These are phyloP conservation scores for Pangasius macronema DNA, from an alignment of 2,797 vertebrate genomes.

Conservation along the genomic window DNA sequence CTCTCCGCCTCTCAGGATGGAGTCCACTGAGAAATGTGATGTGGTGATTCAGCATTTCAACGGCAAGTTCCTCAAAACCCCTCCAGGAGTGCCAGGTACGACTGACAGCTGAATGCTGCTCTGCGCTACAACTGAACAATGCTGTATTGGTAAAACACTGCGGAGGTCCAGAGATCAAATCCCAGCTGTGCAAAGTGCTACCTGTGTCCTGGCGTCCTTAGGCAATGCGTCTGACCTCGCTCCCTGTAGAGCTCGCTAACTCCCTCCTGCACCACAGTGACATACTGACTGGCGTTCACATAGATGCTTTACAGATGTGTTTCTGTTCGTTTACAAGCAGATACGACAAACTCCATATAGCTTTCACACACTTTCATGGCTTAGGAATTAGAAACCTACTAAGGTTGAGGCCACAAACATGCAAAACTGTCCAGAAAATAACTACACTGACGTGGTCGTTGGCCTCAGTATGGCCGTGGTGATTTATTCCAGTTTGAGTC, in stretches of 20 bases:
- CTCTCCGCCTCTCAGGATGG: conserved; percentile 82
- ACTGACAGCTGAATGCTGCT: conserved; percentile 36
- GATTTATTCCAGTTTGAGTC: conserved; percentile 16
- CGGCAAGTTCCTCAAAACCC: conserved; percentile 98
- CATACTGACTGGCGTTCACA: background rate
- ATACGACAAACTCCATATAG: background rate
- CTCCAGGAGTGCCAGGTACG: conserved; percentile 96
- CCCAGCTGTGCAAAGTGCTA: conserved; percentile 16
- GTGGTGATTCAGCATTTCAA: conserved; percentile 99
- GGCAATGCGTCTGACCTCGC: conserved; percentile 16
- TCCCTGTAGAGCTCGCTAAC: conserved; percentile 11
- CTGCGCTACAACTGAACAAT: conserved; percentile 24
- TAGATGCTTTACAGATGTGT: background rate
- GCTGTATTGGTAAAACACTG: conserved; percentile 38
- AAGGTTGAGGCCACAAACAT: no score
- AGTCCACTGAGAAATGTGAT: conserved; percentile 98
- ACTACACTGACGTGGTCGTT: background rate
- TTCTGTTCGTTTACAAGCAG: background rate
- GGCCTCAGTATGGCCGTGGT: background rate
- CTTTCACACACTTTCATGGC: background rate
- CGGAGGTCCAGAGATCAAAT: conserved; percentile 38
- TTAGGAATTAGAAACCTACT: background rate
- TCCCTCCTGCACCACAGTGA: background rate
- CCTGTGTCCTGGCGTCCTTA: conserved; percentile 5
- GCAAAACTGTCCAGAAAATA: background rate